Percentiles rank a stretch among this genome's conserved stretches.
phyloP scores from a whole-genome alignment of 1,140 invertebrate genomes.

The Ostrea edulis region DNA sequence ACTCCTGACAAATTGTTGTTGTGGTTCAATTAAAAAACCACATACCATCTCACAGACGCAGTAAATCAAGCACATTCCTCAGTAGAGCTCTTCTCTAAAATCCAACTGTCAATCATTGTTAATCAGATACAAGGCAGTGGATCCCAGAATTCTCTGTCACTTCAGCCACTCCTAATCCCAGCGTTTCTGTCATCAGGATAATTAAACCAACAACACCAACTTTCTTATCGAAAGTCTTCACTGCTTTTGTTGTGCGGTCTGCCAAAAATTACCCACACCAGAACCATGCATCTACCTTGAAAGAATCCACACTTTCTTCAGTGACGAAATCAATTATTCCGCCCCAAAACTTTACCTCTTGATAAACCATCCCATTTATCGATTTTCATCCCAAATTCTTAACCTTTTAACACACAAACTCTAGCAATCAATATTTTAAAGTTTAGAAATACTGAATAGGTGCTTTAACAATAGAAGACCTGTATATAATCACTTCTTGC shows the following conservation, averaged over 20 bases:
- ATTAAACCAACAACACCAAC: background rate
- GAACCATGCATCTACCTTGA: background rate
- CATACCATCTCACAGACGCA: background rate
- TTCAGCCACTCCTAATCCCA: conserved; percentile 4
- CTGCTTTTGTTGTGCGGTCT: background rate
- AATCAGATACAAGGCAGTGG: background rate
- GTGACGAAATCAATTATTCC: conserved; percentile 11
- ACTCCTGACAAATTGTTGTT: conserved; percentile 27
- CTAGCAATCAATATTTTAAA: conserved; percentile 7
- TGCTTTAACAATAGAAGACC: background rate
- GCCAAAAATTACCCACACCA: conserved; percentile 14
- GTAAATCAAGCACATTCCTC: conserved; percentile 25
- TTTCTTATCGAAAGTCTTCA: background rate
- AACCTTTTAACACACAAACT: background rate
- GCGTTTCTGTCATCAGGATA: conserved; percentile 9
- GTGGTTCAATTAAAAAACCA: conserved; percentile 19
- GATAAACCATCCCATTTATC: conserved; percentile 11
- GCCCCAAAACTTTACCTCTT: background rate
- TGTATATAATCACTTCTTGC: background rate
- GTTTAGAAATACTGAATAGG: background rate
- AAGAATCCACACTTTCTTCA: background rate
- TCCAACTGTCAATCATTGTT: conserved; percentile 1
- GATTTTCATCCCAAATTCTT: conserved; percentile 14
- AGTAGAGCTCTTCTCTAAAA: background rate
- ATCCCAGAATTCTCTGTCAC: background rate